Evolutionary conservation across 1,140 invertebrate genomes (phyloP).

Genomic region (Acyrthosiphon pisum): DNA sequence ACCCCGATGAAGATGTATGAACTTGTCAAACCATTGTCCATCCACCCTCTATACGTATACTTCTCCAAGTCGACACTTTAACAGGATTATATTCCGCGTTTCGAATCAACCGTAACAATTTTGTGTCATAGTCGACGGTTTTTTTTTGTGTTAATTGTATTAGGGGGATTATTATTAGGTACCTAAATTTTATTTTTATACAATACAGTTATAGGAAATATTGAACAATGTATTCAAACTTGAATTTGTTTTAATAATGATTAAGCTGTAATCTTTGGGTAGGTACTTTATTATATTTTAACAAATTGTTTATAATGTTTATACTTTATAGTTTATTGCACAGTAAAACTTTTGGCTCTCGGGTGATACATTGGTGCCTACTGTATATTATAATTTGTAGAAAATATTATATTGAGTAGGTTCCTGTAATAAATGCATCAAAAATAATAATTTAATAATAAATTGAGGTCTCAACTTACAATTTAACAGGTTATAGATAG

Average conservation of each 20-base stretch:
- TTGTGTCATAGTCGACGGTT: neutral
- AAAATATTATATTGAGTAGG: neutral
- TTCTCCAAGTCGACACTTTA: neutral
- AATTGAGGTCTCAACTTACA: neutral
- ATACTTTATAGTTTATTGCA: neutral
- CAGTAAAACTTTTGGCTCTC: neutral
- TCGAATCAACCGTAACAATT: neutral
- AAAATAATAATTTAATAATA: too few relatives aligned
- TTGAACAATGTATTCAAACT: neutral
- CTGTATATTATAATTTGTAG: too few relatives aligned
- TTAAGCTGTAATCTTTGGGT: neutral
- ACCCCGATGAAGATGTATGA: constrained; percentile 54
- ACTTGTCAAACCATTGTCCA: constrained; percentile 54
- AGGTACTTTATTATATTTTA: neutral
- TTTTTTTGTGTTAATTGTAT: neutral
- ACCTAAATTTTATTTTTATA: neutral
- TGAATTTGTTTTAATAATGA: neutral
- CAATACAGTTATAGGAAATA: neutral
- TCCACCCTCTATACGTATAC: neutral
- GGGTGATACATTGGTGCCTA: neutral
- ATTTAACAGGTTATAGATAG: neutral
- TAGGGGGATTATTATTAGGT: neutral
- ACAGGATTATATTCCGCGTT: constrained; percentile 37
- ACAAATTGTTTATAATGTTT: neutral
- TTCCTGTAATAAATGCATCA: too few relatives aligned